Evolutionary conservation across 2,797 vertebrate genomes (phyloP), one percentile per base, ranked within the genome.

Genomic region (Cetoscarus ocellatus): DNA sequence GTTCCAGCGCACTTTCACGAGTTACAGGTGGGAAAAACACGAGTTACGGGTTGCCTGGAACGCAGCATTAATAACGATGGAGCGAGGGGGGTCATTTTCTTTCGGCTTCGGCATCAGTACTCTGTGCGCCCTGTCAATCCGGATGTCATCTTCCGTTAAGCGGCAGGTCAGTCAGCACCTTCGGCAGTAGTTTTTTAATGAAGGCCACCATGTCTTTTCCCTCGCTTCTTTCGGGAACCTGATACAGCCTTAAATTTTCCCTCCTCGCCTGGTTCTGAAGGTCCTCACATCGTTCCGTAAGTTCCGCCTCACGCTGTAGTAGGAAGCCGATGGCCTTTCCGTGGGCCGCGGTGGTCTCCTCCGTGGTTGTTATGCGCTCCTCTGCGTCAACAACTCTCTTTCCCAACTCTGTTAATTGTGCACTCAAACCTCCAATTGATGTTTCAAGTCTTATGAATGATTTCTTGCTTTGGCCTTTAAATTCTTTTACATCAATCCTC

Each of bases 371-470:
- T 13, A 65, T 58, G 2, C 17, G 17, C 3, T 64, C 27, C 13
- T 72, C 61, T 3, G 70, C 1, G 1, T 72, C 70, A 45, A 36
- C 7, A 0, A 55, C 11, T 8, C 54, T 72, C 17, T 72, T 58
- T 47, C 65, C 61, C 8, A 54, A 5, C 8, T 53, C 53, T n/a
- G 49, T 66, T 38, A 67, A 14, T n/a, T 73, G 38, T 43, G 48
- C 57, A 36, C 48, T 67, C 8, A 67, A 18, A 15, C 17, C 36
- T 19, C 8, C 12, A 19, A 60, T 7, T 27, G 49, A 52, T 8
- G 61, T 58, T 59, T 73, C 62, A 35, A 73, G 61, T 11, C 12
- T 59, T 36, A 55, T 42, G 10, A 67, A 67, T 50, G 62, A 55
- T 38, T 65, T 19, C 9, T 44, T 50, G 3, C 8, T 56, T 63